Conservation (phyloP, 2,888 invertebrate genomes). For the Sceliomorpha sp. region DNA sequence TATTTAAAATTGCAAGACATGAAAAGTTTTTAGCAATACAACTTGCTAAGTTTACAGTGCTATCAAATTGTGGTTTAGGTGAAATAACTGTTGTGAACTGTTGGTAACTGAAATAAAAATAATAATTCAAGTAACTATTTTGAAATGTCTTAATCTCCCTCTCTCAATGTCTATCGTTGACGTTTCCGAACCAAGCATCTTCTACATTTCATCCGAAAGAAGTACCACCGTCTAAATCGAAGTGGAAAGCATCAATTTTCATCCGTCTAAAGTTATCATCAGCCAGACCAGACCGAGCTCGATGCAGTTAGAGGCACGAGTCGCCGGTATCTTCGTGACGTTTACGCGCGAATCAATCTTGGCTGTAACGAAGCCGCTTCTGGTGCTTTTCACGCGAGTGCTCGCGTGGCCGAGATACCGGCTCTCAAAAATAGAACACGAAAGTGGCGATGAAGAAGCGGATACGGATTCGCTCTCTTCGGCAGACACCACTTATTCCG, state of each 20-base stretch:
- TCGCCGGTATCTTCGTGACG: constrained; percentile 35
- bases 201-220: too few relatives aligned
- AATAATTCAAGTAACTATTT: too few relatives aligned
- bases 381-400: constrained; percentile 49
- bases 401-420: constrained; percentile 53
- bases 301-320: constrained; percentile 23
- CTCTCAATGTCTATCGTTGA: too few relatives aligned
- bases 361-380: constrained; percentile 30
- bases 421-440: constrained; percentile 46
- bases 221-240: too few relatives aligned
- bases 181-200: too few relatives aligned
- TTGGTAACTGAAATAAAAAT: too few relatives aligned
- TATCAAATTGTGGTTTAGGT: too few relatives aligned
- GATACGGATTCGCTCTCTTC: constrained; percentile 26
- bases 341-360: constrained; percentile 48
- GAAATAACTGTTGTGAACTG: too few relatives aligned
- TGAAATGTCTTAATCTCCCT: too few relatives aligned
- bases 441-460: constrained; percentile 47
- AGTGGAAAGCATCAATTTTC: constrained; percentile 33
- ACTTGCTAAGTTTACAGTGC: too few relatives aligned
- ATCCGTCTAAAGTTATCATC: constrained; percentile 41
- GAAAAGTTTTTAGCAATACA: too few relatives aligned
- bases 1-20: too few relatives aligned
- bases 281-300: constrained; percentile 3
- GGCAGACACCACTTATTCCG: constrained; percentile 51